These are phyloP conservation scores for Mormyrus hasselquistii DNA, from an alignment of 2,797 vertebrate genomes.

Conservation along the genomic window DNA sequence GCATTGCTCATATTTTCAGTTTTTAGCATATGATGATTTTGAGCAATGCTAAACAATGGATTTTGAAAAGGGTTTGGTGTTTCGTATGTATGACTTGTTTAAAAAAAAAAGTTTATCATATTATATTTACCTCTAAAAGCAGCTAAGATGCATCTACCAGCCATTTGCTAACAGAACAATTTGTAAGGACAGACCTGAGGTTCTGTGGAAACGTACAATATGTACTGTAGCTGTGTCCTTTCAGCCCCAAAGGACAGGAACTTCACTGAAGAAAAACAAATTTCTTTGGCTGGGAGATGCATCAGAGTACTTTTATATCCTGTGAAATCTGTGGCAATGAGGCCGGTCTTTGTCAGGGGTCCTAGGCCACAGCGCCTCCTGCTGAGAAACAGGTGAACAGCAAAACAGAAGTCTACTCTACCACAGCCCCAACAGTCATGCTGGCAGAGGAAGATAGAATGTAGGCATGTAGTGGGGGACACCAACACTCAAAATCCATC, in stretches of 20 bases:
- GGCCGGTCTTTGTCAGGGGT: slow-evolving; percentile 27
- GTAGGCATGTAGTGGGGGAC: slow-evolving; percentile 59
- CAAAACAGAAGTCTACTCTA: slow-evolving; percentile 40
- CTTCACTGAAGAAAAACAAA: background rate
- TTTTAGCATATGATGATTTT: background rate
- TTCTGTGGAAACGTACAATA: background rate
- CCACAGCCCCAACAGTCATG: slow-evolving; percentile 50
- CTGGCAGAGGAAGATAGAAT: slow-evolving; percentile 56
- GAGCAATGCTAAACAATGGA: slow-evolving; percentile 2
- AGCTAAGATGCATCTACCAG: slow-evolving; percentile 19
- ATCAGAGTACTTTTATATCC: slow-evolving; percentile 11
- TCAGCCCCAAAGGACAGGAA: background rate
- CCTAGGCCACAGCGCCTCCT: slow-evolving; percentile 40
- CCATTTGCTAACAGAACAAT: background rate
- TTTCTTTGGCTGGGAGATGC: slow-evolving; percentile 7
- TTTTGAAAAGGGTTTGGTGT: background rate
- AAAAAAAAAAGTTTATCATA: background rate
- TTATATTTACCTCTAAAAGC: slow-evolving; percentile 20
- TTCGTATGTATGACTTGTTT: background rate
- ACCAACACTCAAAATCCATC: slow-evolving; percentile 56
- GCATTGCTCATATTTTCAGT: background rate
- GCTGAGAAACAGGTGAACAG: slow-evolving; percentile 42
- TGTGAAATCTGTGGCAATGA: slow-evolving; percentile 13
- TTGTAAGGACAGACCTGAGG: background rate
- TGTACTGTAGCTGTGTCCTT: background rate